These are phyloP conservation scores for Aporophyla lueneburgensis DNA, from an alignment of 2,888 invertebrate genomes.

Conservation along the genomic window DNA sequence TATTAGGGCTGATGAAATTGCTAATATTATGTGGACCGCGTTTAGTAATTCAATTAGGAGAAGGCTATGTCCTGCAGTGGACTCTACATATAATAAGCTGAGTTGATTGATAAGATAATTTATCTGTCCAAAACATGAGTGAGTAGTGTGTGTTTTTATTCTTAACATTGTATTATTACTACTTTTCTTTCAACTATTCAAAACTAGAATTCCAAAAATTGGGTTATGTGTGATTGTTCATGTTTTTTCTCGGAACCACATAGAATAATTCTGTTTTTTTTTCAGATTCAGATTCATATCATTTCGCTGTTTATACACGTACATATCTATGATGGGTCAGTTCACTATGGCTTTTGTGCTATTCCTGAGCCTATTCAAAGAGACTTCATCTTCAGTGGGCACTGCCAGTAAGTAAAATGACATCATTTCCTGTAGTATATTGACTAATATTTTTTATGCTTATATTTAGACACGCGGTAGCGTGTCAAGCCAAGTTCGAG, in stretches of 20 bases:
- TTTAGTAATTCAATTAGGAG: not conserved
- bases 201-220: not conserved
- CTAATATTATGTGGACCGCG: not conserved
- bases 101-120: not conserved
- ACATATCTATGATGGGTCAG: conserved; percentile 72
- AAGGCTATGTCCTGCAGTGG: not conserved
- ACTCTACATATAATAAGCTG: too few species aligned
- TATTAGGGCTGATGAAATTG: not conserved
- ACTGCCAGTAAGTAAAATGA: conserved; percentile 74
- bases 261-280: not conserved
- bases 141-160: not conserved
- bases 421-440: not conserved
- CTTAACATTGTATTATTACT: not conserved
- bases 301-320: conserved; percentile 73
- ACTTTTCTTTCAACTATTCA: not conserved
- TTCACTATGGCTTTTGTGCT: conserved; percentile 64
- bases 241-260: too few species aligned
- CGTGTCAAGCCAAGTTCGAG: too few species aligned
- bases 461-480: too few species aligned
- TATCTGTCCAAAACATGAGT: not conserved
- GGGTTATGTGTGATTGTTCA: not conserved
- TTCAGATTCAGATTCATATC: conserved; percentile 78
- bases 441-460: not conserved
- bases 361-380: conserved; percentile 70
- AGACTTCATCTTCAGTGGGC: conserved; percentile 66